These are phyloP conservation scores for Habropoda laboriosa DNA, from an alignment of 1,140 invertebrate genomes.

Conservation along the genomic window DNA sequence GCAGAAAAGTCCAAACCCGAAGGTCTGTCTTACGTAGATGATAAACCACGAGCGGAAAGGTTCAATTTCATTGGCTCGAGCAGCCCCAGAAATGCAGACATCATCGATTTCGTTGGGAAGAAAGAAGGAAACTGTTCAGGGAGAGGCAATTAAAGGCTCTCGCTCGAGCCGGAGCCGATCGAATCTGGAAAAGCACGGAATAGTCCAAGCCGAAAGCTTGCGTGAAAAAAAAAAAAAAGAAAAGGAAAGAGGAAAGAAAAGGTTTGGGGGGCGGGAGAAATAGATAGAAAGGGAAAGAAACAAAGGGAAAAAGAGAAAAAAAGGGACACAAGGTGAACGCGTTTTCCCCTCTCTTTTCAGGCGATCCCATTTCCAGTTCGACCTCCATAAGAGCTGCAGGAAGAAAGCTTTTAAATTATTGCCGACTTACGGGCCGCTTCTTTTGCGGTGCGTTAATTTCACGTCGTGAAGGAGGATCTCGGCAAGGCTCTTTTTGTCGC, in stretches of 20 bases:
- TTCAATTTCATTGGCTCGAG: background rate
- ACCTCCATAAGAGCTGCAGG: conserved; percentile 17
- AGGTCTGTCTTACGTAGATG: background rate
- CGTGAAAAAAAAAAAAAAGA: background rate
- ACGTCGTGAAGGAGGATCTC: background rate
- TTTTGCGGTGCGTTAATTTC: conserved; percentile 49
- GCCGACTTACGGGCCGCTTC: conserved; percentile 45
- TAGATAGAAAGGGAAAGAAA: too few relatives aligned
- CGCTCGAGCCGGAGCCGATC: conserved; percentile 9
- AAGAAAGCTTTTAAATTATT: conserved; percentile 56
- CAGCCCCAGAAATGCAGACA: background rate
- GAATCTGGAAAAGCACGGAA: conserved; percentile 11
- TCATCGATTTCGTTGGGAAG: conserved; percentile 13
- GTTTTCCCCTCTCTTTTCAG: background rate
- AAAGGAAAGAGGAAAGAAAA: background rate
- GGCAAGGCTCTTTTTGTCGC: conserved; percentile 23
- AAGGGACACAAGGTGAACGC: too few relatives aligned
- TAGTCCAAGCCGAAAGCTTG: background rate
- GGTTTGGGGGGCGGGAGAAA: too few relatives aligned
- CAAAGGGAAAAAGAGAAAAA: background rate
- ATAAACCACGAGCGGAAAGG: conserved; percentile 32
- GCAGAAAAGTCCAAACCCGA: background rate
- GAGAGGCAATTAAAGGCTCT: conserved; percentile 49
- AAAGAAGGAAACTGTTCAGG: conserved; percentile 18
- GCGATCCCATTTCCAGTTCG: conserved; percentile 1